Base-by-base conservation (phyloP, 2,113 vertebrate genomes). In the Chrysochloris asiatica region DNA sequence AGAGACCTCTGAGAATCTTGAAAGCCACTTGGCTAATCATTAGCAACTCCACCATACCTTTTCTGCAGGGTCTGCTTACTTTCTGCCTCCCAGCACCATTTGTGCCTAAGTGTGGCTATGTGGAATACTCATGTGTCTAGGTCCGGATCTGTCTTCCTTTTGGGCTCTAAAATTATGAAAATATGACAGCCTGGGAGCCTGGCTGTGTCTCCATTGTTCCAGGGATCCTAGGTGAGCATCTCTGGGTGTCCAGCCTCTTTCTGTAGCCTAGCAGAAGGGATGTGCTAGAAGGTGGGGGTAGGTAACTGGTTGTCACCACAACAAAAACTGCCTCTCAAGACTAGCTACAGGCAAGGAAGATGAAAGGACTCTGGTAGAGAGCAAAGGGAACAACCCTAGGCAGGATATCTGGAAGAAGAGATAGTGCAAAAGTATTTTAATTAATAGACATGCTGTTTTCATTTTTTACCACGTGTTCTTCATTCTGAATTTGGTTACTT, bases 341-440 rank as follows among this genome's bases (percentile, higher is more conserved):
- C 43, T 24, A 3, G 54, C 43, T 75, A 9, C 65, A 13, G 26
- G 36, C 43, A 22, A 67, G 52, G 33, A 71, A 26, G 24, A 30
- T n/a, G 21, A 72, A 24, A 52, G 63, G 38, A 33, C 4, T 41
- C 8, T 41, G 14, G 21, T 17, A 41, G 48, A 11, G 54, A 43
- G 12, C 24, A n/a, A 73, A 28, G 54, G 63, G 75, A 26, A 1
- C n/a, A 6, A 48, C 43, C 47, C 72, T 12, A 2, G 22, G 78
- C 79, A 92, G 76, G 69, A 52, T 36, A 30, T 72, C 69, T 24
- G 71, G 82, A 75, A 80, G 54, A 50, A 77, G 69, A 83, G 75
- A 92, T 28, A 90, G 50, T 85, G 78, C 36, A 78, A 54, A 95
- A 50, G 81, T 47, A 50, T 93, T 81, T 80, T 80, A 67, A 38